Percentiles rank a stretch among this genome's conserved stretches.
Conservation (phyloP, 2,888 invertebrate species). For the Drosophila helvetica region DNA sequence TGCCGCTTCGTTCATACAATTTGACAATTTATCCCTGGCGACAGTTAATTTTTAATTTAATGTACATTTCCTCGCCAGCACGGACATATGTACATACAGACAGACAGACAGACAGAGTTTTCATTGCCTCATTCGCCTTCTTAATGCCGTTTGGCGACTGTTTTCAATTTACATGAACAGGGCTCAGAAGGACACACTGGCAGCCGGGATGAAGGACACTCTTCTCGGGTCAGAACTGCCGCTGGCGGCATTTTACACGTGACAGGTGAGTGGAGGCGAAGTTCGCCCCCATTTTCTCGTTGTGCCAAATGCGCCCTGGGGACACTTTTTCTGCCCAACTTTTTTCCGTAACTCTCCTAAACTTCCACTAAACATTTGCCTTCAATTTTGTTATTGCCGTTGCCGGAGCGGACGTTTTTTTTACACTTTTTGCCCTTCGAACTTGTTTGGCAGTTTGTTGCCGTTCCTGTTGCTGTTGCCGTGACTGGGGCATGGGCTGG, state of each 20-base stretch:
- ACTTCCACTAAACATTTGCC: slow-evolving; percentile 73
- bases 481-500: not conserved
- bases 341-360: slow-evolving; percentile 41
- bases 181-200: slow-evolving; percentile 30
- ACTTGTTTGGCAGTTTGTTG: slow-evolving; percentile 56
- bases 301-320: slow-evolving; percentile 66
- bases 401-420: slow-evolving; percentile 42
- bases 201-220: slow-evolving; percentile 13
- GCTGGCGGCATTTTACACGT: slow-evolving; percentile 65
- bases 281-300: slow-evolving; percentile 28
- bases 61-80: slow-evolving; percentile 53
- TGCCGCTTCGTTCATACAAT: slow-evolving; percentile 29
- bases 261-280: slow-evolving; percentile 55
- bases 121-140: slow-evolving; percentile 54
- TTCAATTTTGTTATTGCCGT: slow-evolving; percentile 59
- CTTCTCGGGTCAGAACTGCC: slow-evolving; percentile 49
- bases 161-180: slow-evolving; percentile 72
- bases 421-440: slow-evolving; percentile 36
- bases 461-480: slow-evolving; percentile 34
- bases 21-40: slow-evolving; percentile 60
- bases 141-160: slow-evolving; percentile 71
- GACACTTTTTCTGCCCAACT: slow-evolving; percentile 53
- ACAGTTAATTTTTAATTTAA: slow-evolving; percentile 78
- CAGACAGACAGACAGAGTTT: slow-evolving; percentile 14
- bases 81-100: slow-evolving; percentile 17